Conservation (phyloP, 1,140 invertebrate genomes). For the Fopius arisanus region DNA sequence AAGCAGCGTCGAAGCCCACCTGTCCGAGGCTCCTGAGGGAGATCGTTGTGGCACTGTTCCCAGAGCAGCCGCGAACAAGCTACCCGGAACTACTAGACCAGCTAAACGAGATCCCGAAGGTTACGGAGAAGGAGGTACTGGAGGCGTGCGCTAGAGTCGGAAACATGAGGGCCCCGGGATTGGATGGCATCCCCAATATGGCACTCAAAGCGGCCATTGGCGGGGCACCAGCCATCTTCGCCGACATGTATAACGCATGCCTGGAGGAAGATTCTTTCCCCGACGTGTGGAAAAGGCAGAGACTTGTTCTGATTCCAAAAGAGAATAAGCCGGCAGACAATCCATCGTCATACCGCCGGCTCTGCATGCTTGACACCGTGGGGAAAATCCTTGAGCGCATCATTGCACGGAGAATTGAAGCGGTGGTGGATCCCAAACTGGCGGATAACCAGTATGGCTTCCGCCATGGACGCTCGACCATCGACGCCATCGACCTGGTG, state of each 20-base stretch:
- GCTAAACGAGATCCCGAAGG: background rate
- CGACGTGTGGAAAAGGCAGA: conserved; percentile 19
- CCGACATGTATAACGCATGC: no score
- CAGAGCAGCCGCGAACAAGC: no score
- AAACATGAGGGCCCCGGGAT: conserved; percentile 37
- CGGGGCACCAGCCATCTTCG: no score
- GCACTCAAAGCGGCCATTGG: conserved; percentile 30
- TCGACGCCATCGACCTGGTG: conserved; percentile 38
- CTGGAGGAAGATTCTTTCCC: no score
- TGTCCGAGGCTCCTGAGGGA: no score
- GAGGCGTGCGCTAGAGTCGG: conserved; percentile 17
- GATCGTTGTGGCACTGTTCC: no score
- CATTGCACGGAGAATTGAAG: conserved; percentile 34
- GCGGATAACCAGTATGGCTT: conserved; percentile 43
- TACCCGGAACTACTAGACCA: no score
- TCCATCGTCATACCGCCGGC: conserved; percentile 40
- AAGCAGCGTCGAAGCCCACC: no score
- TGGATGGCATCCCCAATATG: conserved; percentile 33
- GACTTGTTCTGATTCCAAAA: conserved; percentile 33
- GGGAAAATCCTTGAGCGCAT: conserved; percentile 45
- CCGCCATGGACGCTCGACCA: conserved; percentile 30
- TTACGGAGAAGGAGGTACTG: conserved; percentile 31
- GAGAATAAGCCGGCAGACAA: background rate
- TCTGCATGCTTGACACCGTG: conserved; percentile 43
- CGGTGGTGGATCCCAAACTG: conserved; percentile 28